phyloP scores from a whole-genome alignment of 1,140 invertebrate species.

The Nylanderia fulva region DNA sequence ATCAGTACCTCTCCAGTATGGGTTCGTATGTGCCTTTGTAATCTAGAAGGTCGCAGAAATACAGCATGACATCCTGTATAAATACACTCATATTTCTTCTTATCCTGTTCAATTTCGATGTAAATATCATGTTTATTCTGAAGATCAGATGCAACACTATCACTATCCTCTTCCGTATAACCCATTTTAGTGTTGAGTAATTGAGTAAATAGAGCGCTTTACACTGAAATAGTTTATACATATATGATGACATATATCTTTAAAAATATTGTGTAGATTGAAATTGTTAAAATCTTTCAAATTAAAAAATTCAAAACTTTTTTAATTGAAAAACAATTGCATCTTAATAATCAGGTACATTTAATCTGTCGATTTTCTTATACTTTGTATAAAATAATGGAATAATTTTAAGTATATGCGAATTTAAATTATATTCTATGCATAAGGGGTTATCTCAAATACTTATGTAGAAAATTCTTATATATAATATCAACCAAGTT shows the following conservation, averaged over 20 bases:
- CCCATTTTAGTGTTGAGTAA: conserved; percentile 44
- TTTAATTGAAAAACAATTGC: too few relatives aligned
- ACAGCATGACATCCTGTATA: conserved; percentile 70
- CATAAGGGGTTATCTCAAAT: neutral
- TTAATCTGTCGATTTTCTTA: too few relatives aligned
- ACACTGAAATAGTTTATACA: neutral
- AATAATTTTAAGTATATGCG: neutral
- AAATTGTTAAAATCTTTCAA: neutral
- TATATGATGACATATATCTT: neutral
- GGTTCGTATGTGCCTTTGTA: conserved; percentile 74
- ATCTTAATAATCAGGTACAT: too few relatives aligned
- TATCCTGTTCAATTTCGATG: neutral
- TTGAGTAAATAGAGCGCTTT: neutral
- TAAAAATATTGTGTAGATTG: neutral
- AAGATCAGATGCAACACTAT: neutral
- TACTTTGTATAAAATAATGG: too few relatives aligned
- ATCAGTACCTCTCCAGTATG: conserved; percentile 79
- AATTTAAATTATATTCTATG: neutral
- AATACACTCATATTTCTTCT: conserved; percentile 74
- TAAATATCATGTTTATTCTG: neutral
- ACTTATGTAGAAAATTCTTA: too few relatives aligned
- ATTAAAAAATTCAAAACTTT: too few relatives aligned
- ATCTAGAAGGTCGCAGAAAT: conserved; percentile 72
- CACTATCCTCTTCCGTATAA: neutral
- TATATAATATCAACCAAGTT: too few relatives aligned